phyloP scores from a whole-genome alignment of 2,113 vertebrate genomes.

The Zootoca vivipara region DNA sequence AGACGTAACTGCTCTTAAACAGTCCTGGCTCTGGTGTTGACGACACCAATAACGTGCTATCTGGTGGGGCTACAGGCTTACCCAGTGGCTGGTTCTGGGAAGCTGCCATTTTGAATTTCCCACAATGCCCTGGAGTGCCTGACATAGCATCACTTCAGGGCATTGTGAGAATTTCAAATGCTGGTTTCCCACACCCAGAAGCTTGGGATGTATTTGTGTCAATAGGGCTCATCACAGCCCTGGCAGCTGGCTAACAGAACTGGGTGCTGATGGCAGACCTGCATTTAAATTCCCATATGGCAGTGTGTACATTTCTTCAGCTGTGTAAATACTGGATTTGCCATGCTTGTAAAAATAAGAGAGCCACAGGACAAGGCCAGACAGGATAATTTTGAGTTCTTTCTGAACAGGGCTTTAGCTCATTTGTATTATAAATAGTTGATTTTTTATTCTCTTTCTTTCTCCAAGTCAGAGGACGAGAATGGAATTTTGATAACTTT shows the following conservation, averaged over 20 bases:
- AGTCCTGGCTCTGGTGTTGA: neutral
- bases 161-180: neutral
- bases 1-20: conserved; percentile 13
- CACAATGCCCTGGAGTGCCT: neutral
- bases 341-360: conserved; percentile 48
- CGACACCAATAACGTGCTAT: neutral
- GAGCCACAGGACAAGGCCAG: conserved; percentile 51
- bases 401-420: conserved; percentile 43
- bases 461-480: neutral
- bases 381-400: conserved; percentile 37
- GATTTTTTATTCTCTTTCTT: conserved; percentile 45
- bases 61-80: neutral
- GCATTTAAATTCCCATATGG: conserved; percentile 24
- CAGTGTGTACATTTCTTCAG: conserved; percentile 56
- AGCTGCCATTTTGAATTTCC: neutral
- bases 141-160: neutral
- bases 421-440: conserved; percentile 68
- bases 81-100: neutral
- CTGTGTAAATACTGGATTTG: conserved; percentile 65
- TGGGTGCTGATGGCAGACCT: neutral
- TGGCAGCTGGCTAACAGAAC: neutral
- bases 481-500: conserved; percentile 63
- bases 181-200: neutral
- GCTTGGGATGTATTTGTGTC: neutral
- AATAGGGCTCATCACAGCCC: neutral